These are phyloP conservation scores for Phania funesta DNA, from an alignment of 2,888 invertebrate species.

Conservation along the genomic window DNA sequence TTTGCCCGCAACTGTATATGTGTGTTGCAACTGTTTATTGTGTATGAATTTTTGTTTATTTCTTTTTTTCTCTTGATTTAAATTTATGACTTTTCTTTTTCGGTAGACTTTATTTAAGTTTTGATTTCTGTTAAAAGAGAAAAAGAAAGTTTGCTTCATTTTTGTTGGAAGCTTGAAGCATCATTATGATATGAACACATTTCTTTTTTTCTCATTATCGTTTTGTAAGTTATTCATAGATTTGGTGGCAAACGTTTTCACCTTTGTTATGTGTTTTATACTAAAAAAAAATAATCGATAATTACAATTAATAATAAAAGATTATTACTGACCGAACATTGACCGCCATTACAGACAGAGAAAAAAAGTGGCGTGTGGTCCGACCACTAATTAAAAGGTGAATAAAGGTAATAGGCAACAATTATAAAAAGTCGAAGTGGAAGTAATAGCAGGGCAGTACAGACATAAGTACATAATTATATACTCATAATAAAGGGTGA, in stretches of 20 bases:
- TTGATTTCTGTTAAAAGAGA: not conserved
- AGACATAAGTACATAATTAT: too few species aligned
- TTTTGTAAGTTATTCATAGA: too few species aligned
- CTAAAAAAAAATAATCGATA: not conserved
- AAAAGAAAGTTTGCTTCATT: not conserved
- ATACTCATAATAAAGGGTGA: too few species aligned
- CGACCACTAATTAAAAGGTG: too few species aligned
- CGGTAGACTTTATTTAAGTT: not conserved
- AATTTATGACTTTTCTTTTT: not conserved
- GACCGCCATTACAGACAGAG: not conserved
- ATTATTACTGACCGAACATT: not conserved
- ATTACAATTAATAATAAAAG: not conserved
- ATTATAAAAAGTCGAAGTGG: too few species aligned
- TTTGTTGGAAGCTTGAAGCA: not conserved
- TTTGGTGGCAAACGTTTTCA: not conserved
- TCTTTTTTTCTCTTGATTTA: not conserved
- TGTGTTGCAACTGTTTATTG: too few species aligned
- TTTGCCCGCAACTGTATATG: not conserved
- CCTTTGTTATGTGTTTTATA: too few species aligned
- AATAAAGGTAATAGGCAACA: too few species aligned
- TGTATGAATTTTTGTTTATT: too few species aligned
- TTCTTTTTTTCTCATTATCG: too few species aligned
- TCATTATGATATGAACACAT: not conserved
- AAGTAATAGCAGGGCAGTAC: too few species aligned
- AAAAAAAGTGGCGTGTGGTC: too few species aligned